A percentile compares a stretch with the other conserved stretches of the same genome.
phyloP scores from a whole-genome alignment of 2,113 vertebrate genomes.

The Aviceda subcristata region DNA sequence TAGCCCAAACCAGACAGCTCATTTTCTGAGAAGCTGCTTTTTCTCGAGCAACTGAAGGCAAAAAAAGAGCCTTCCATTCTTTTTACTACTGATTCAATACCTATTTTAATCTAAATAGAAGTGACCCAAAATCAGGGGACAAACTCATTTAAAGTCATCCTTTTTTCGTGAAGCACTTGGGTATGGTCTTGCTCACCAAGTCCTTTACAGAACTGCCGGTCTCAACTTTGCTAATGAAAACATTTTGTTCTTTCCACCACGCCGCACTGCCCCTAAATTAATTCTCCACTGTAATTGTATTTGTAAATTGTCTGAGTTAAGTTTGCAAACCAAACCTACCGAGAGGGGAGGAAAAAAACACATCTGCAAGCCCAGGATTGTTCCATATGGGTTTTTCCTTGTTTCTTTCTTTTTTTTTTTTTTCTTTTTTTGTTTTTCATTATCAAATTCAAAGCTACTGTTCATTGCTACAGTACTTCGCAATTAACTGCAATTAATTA shows the following conservation, averaged over 20 bases:
- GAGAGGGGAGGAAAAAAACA: not conserved
- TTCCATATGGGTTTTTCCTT: not conserved
- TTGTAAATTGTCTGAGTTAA: conserved; percentile 31
- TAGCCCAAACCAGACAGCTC: not conserved
- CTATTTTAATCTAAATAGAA: not conserved
- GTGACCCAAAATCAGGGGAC: not conserved
- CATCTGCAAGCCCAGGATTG: conserved; percentile 3
- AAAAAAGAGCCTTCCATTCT: not conserved
- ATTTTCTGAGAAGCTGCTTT: not conserved
- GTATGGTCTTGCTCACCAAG: not conserved
- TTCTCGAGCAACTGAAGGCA: not conserved
- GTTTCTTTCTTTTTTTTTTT: not conserved
- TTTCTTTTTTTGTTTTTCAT: not conserved
- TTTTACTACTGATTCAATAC: not conserved
- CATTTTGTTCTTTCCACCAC: conserved; percentile 20
- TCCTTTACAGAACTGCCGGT: not conserved
- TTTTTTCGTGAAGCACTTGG: not conserved
- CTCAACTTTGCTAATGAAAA: conserved; percentile 1
- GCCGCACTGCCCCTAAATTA: not conserved
- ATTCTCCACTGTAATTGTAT: conserved; percentile 17
- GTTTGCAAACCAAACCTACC: not conserved
- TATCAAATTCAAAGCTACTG: conserved; percentile 41
- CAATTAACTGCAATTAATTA: conserved; percentile 70
- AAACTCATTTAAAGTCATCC: not conserved
- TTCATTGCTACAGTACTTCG: not conserved